These are phyloP conservation scores for Athalia cordata DNA, from an alignment of 2,888 invertebrate genomes.

Conservation along the genomic window DNA sequence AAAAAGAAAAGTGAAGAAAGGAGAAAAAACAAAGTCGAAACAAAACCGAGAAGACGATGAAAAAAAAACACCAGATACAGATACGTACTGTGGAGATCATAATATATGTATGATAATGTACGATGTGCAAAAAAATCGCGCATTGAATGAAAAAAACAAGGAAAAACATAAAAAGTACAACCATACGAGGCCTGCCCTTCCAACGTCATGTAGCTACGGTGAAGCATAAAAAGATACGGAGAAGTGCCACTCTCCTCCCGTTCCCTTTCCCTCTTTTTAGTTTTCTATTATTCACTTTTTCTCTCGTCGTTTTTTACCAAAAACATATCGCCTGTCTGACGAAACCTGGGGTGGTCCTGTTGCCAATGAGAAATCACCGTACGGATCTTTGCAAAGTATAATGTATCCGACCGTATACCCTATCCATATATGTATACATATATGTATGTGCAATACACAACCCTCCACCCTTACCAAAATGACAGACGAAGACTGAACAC, in stretches of 20 bases:
- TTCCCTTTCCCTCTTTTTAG: too few relatives aligned
- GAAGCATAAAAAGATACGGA: too few relatives aligned
- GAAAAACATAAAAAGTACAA: too few relatives aligned
- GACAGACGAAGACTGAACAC: conserved; percentile 43
- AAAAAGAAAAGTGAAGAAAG: not conserved
- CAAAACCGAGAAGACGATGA: not conserved
- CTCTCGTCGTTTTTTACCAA: not conserved
- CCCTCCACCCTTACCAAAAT: conserved; percentile 29
- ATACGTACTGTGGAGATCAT: too few relatives aligned
- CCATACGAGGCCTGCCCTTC: too few relatives aligned
- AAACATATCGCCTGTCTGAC: conserved; percentile 44
- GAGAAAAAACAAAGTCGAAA: not conserved
- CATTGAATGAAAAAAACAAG: too few relatives aligned
- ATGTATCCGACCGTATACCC: conserved; percentile 30
- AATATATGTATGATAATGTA: too few relatives aligned
- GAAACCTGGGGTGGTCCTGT: conserved; percentile 8
- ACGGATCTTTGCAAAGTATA: conserved; percentile 38
- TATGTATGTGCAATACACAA: not conserved
- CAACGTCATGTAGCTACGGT: too few relatives aligned
- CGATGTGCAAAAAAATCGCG: too few relatives aligned
- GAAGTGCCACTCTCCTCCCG: too few relatives aligned
- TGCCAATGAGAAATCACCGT: conserved; percentile 43
- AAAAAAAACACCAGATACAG: conserved; percentile 29
- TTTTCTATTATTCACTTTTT: too few relatives aligned
- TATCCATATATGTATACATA: too few relatives aligned